These are phyloP conservation scores for Cyphomyrus discorhynchus DNA, from an alignment of 2,113 vertebrate genomes.

Conservation along the genomic window DNA sequence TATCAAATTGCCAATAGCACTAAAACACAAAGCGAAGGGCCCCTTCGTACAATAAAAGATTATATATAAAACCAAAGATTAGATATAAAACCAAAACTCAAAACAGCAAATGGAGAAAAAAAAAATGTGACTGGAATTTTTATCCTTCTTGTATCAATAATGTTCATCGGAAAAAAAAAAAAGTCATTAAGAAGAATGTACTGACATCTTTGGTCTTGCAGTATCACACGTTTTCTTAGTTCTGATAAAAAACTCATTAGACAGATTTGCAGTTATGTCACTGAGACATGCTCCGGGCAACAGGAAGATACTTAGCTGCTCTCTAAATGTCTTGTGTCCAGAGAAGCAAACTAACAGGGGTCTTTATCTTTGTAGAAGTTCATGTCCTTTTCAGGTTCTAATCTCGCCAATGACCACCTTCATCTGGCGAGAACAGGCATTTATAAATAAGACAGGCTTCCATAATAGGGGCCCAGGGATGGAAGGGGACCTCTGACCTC, in stretches of 20 bases:
- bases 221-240: not conserved
- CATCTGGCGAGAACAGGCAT: not conserved
- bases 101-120: not conserved
- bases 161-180: constrained; percentile 10
- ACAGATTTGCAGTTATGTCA: not conserved
- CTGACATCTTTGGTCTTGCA: not conserved
- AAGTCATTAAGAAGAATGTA: not conserved
- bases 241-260: not conserved
- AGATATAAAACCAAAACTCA: not conserved
- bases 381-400: not conserved
- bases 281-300: not conserved
- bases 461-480: not conserved
- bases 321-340: not conserved
- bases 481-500: not conserved
- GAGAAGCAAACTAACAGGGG: not conserved
- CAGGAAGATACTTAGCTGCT: not conserved
- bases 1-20: not conserved
- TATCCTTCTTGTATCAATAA: constrained; percentile 37
- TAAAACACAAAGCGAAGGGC: not conserved
- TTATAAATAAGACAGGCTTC: not conserved
- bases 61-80: not conserved
- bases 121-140: not conserved
- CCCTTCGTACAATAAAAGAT: not conserved
- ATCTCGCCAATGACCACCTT: not conserved
- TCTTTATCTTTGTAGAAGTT: not conserved